Percentiles rank a stretch among this genome's conserved stretches.
Conservation (phyloP, 2,888 invertebrate species). For the Nesidiocoris tenuis region DNA sequence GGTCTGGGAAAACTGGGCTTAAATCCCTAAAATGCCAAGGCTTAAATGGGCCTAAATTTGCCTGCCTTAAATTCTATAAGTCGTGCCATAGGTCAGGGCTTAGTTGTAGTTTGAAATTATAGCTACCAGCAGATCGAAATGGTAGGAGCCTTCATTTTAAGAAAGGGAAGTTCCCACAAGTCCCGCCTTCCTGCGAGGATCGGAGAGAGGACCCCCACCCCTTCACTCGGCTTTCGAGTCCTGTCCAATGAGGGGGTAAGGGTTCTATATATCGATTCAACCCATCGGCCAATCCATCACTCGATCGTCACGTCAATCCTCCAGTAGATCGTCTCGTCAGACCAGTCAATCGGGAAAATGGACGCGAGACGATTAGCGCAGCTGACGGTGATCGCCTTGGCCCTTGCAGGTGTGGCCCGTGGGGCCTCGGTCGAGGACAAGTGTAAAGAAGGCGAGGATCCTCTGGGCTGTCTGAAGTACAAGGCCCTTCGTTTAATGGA, state of each 20-base stretch:
- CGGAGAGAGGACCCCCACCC: no score
- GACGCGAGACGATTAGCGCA: neutral
- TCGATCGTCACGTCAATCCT: neutral
- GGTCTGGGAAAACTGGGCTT: no score
- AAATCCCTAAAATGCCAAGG: no score
- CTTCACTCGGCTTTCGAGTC: no score
- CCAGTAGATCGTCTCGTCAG: neutral
- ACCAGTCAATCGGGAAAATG: neutral
- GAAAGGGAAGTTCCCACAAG: no score
- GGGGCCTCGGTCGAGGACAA: conserved; percentile 56
- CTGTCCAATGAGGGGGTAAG: neutral
- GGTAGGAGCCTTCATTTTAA: no score
- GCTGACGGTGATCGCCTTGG: neutral
- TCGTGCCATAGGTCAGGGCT: no score
- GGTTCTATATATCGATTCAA: neutral
- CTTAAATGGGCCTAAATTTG: no score
- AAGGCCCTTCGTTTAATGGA: conserved; percentile 77
- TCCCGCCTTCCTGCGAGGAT: no score
- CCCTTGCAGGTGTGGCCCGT: neutral
- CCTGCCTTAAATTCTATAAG: no score
- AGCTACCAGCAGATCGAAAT: no score
- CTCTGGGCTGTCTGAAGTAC: conserved; percentile 78
- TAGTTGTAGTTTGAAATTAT: no score
- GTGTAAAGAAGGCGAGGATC: conserved; percentile 73
- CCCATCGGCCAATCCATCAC: neutral